Percentiles rank a stretch among this genome's conserved stretches.
phyloP scores from a whole-genome alignment of 2,113 vertebrate species.

The Elephas maximus region DNA sequence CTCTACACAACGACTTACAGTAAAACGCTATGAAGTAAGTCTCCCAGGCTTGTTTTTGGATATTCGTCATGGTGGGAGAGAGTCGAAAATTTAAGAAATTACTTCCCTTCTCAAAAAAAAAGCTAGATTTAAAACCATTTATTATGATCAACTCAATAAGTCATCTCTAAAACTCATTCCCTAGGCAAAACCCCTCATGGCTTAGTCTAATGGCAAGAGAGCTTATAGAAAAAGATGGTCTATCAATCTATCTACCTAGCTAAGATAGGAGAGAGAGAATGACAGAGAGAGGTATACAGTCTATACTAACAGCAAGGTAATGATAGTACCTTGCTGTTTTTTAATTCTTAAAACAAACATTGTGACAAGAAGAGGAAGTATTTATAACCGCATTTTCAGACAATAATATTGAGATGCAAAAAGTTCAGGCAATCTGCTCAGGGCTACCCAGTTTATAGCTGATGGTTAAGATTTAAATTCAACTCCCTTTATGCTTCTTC shows the following conservation, averaged over 20 bases:
- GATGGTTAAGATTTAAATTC: not conserved
- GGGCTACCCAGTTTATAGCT: not conserved
- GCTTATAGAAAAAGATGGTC: not conserved
- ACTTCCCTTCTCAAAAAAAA: conserved; percentile 27
- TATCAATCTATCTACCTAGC: not conserved
- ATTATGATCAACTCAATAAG: not conserved
- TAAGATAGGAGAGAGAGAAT: not conserved
- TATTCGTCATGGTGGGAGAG: not conserved
- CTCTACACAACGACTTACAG: conserved; percentile 18
- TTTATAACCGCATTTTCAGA: not conserved
- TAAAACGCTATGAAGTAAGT: conserved; percentile 44
- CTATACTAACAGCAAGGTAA: not conserved
- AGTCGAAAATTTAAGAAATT: conserved; percentile 32
- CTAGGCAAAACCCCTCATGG: not conserved
- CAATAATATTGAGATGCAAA: not conserved
- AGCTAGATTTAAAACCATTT: conserved; percentile 26
- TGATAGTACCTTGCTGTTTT: not conserved
- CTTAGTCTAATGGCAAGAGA: not conserved
- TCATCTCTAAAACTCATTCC: conserved; percentile 9
- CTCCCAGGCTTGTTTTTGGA: not conserved
- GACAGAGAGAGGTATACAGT: not conserved
- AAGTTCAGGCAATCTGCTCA: not conserved
- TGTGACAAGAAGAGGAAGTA: not conserved
- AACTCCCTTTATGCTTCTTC: not conserved
- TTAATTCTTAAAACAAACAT: conserved; percentile 8